phyloP scores from a whole-genome alignment of 1,140 invertebrate genomes.

The Platorchestia sp. region DNA sequence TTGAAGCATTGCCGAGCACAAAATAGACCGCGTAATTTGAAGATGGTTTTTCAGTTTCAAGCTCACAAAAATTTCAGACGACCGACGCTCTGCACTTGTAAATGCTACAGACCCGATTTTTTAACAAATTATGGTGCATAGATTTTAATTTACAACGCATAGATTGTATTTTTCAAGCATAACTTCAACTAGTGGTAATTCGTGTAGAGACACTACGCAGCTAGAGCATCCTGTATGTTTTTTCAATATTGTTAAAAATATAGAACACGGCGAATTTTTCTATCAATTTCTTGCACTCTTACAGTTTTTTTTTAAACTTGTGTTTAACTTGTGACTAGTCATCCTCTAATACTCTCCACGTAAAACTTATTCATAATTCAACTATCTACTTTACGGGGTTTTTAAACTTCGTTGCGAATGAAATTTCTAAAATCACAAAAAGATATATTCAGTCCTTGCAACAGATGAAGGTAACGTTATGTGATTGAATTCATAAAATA shows the following conservation, averaged over 20 bases:
- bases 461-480: too few relatives aligned
- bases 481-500: too few relatives aligned
- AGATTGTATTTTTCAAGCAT: not conserved
- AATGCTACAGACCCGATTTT: not conserved
- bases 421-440: too few relatives aligned
- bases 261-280: not conserved
- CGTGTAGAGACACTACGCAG: not conserved
- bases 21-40: not conserved
- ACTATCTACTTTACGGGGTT: too few relatives aligned
- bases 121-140: not conserved
- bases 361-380: too few relatives aligned
- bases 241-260: not conserved
- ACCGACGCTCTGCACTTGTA: not conserved
- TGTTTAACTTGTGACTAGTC: not conserved
- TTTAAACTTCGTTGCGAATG: too few relatives aligned
- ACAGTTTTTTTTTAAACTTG: not conserved
- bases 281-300: too few relatives aligned
- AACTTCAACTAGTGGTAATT: not conserved
- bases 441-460: too few relatives aligned
- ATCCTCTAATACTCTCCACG: not conserved
- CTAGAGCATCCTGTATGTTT: not conserved
- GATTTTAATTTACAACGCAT: not conserved
- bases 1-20: not conserved
- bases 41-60: not conserved
- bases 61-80: not conserved